Percentiles rank a stretch among this genome's conserved stretches.
These are phyloP conservation scores for Nomia melanderi DNA, from an alignment of 1,140 invertebrate genomes.

Conservation along the genomic window DNA sequence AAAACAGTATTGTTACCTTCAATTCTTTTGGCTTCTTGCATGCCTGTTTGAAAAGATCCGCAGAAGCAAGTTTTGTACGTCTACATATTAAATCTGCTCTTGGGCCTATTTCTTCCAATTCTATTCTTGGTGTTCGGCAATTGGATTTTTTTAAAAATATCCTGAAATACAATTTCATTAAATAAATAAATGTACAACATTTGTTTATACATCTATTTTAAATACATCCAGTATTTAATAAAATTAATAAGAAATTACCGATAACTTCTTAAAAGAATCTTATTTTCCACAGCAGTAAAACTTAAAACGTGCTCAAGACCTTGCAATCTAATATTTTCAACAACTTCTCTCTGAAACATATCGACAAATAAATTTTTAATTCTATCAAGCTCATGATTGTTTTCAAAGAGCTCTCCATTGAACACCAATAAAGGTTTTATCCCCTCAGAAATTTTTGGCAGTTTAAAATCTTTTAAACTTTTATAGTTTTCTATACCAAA, in stretches of 20 bases:
- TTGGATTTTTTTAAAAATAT: conserved; percentile 95
- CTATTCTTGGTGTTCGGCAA: conserved; percentile 91
- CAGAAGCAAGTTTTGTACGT: conserved; percentile 93
- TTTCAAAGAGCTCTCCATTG: conserved; percentile 95
- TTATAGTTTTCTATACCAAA: conserved; percentile 93
- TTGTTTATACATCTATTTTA: too few relatives aligned
- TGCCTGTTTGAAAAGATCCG: conserved; percentile 94
- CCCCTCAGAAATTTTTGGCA: conserved; percentile 89
- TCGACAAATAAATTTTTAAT: conserved; percentile 95
- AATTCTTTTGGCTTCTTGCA: conserved; percentile 92
- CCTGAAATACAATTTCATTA: conserved; percentile 78
- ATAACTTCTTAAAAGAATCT: conserved; percentile 93
- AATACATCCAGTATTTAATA: background rate
- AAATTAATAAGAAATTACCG: conserved; percentile 78
- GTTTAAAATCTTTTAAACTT: conserved; percentile 89
- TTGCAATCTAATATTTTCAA: conserved; percentile 91
- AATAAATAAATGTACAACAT: background rate
- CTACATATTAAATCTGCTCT: conserved; percentile 93
- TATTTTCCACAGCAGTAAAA: conserved; percentile 91
- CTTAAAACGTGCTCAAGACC: conserved; percentile 96
- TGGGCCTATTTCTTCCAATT: conserved; percentile 97
- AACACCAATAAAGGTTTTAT: conserved; percentile 96
- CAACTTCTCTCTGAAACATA: conserved; percentile 94
- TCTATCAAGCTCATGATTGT: conserved; percentile 88
- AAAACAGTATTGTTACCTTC: conserved; percentile 82